Conservation (phyloP, 2,113 vertebrate species). For the Ammospiza nelsoni region DNA sequence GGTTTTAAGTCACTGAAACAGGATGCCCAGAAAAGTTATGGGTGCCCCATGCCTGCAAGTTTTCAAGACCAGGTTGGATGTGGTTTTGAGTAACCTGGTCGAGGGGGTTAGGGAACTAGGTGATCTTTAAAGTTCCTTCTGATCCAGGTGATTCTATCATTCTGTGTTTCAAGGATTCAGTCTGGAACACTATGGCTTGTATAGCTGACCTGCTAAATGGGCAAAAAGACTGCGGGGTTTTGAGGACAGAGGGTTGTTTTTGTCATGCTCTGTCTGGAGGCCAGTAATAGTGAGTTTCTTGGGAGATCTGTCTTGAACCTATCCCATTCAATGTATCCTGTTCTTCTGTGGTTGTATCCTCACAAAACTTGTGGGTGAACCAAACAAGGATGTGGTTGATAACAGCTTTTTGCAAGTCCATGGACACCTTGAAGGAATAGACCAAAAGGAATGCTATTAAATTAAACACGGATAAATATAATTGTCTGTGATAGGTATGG, state of each 20-base stretch:
- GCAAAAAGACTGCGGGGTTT: not conserved
- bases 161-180: not conserved
- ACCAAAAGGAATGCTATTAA: not conserved
- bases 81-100: not conserved
- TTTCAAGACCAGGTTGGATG: not conserved
- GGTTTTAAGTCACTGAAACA: not conserved
- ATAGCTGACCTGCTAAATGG: not conserved
- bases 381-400: not conserved
- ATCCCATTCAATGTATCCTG: not conserved
- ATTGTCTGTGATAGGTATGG: not conserved
- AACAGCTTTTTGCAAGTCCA: not conserved
- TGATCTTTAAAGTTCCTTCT: not conserved
- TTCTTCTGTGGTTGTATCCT: not conserved
- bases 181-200: not conserved
- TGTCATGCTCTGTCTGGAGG: not conserved
- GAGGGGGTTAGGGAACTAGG: not conserved
- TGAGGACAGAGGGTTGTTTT: not conserved
- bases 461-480: not conserved
- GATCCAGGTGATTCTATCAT: not conserved
- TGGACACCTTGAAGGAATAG: not conserved
- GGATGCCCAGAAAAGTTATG: not conserved
- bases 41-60: not conserved
- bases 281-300: not conserved
- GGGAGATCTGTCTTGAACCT: not conserved
- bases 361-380: not conserved